Conservation (phyloP, 2,888 invertebrate species). For the Sepiola atlantica region DNA sequence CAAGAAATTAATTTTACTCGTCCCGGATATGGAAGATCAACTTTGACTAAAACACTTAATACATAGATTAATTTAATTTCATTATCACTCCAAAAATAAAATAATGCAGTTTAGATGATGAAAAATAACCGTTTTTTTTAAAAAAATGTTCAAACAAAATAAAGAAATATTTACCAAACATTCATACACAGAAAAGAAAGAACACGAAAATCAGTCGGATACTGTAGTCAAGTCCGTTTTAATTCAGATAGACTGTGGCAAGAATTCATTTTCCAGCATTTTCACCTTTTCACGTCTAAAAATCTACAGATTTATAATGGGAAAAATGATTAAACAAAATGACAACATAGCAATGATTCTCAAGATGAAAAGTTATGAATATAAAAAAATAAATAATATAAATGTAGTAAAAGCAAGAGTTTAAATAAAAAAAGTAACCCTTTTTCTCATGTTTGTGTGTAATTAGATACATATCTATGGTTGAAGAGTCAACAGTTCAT, state of each 20-base stretch:
- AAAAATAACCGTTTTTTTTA: background rate
- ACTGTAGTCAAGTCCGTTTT: background rate
- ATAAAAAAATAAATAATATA: background rate
- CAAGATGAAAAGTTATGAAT: background rate
- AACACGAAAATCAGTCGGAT: background rate
- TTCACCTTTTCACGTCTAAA: background rate
- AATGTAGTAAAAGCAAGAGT: background rate
- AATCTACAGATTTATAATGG: too few relatives aligned
- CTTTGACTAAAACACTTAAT: too few relatives aligned
- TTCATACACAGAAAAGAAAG: background rate
- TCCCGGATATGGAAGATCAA: too few relatives aligned
- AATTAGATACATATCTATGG: too few relatives aligned
- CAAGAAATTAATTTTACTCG: too few relatives aligned
- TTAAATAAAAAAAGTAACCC: background rate
- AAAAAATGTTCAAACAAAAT: background rate
- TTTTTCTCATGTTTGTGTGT: background rate
- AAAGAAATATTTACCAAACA: background rate
- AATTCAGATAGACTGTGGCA: background rate
- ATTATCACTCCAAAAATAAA: too few relatives aligned
- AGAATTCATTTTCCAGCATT: conserved; percentile 19
- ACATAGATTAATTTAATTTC: too few relatives aligned
- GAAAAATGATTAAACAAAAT: background rate
- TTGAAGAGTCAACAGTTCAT: too few relatives aligned
- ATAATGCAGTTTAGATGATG: too few relatives aligned
- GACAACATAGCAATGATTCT: background rate